Conservation (phyloP, 2,797 vertebrate genomes). For the Tragelaphus oryx region DNA sequence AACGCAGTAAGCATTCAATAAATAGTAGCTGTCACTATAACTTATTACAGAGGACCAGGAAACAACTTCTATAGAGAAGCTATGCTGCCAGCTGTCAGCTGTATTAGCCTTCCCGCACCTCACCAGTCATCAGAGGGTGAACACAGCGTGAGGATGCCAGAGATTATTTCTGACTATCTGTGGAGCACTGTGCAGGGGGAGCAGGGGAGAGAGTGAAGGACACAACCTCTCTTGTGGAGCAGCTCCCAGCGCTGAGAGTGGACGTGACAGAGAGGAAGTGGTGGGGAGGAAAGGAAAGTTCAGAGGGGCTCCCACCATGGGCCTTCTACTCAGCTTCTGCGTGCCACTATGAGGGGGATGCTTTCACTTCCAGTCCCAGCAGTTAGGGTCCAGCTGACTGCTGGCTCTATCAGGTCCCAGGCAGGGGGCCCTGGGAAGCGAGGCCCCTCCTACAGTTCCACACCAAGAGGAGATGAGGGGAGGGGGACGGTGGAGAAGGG, state of each 20-base stretch:
- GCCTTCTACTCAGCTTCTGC: neutral
- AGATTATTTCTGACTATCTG: neutral
- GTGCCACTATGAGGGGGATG: neutral
- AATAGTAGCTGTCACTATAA: slow-evolving; percentile 19
- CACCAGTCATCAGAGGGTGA: neutral
- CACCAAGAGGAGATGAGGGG: neutral
- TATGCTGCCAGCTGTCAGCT: neutral
- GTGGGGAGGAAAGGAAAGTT: neutral
- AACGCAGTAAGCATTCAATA: neutral
- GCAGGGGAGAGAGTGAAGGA: neutral
- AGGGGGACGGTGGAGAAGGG: neutral
- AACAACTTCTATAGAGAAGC: neutral
- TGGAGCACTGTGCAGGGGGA: neutral
- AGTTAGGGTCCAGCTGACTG: neutral
- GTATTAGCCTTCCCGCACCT: neutral
- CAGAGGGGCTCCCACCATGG: neutral
- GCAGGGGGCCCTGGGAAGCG: neutral
- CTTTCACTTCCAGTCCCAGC: neutral
- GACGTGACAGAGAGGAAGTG: neutral
- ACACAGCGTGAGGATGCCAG: neutral
- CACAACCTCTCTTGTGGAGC: neutral
- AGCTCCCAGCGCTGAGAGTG: neutral
- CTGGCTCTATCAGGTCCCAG: neutral
- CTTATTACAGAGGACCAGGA: neutral
- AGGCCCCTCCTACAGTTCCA: neutral